Base-by-base conservation (phyloP, 2,113 vertebrate species). In the Clarias magur region DNA sequence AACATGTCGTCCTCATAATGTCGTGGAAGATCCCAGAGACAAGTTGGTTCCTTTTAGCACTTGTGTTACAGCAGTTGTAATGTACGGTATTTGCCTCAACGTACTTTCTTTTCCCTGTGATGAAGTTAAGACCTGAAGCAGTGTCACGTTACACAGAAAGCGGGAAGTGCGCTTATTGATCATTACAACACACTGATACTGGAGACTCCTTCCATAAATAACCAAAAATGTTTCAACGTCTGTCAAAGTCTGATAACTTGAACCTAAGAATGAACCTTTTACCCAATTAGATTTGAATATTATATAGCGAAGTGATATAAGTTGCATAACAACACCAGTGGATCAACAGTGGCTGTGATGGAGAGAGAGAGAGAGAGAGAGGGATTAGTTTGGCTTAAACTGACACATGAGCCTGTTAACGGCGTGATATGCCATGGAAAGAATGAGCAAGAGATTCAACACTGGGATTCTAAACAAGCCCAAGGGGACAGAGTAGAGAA, bases 391-490 rank as follows among this genome's bases (percentile, higher is more conserved):
- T 84, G 82, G 27, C 54, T 68, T 72, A 59, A 84, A 57, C n/a
- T 68, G 63, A 86, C 59, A 83, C 57, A 59, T 19, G 78, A 60
- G 72, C 83, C 83, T 79, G 82, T 82, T 88, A 59, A 72, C 30
- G 30, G 27, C 6, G 38, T 89, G 78, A 87, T 57, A 85, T 79
- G 54, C 57, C 78, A 87, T 75, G 82, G 57, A 85, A 82, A 67
- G 80, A 81, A 81, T 13, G 42, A 86, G 70, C 53, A 72, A 88
- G 60, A 80, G 59, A 81, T 83, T 60, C 68, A 80, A 68, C 85
- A 76, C 16, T 21, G 23, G 60, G 62, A 38, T 78, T 82, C 83
- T 84, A 81, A 89, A 89, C 81, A 89, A 80, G 82, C 75, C 86
- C 56, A 75, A 25, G 23, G 78, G 53, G 59, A 85, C 42, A 48